Evolutionary conservation across 2,888 invertebrate genomes (phyloP).

Genomic region (Caenorhabditis zanzibari): DNA sequence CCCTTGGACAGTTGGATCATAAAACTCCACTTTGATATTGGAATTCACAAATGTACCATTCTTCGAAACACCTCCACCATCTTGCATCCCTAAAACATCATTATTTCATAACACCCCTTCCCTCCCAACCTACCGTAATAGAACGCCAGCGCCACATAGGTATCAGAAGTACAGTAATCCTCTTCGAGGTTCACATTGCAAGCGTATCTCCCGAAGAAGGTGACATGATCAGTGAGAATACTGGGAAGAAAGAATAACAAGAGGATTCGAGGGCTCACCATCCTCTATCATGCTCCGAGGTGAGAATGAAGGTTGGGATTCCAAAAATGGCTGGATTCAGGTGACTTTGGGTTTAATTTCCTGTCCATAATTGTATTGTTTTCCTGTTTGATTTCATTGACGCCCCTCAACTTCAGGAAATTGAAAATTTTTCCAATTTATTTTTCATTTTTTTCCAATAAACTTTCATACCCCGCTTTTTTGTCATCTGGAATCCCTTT

Average conservation of each 20-base stretch:
- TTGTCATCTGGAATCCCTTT: neutral
- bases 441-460: conserved; percentile 3
- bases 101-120: conserved; percentile 10
- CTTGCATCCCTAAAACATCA: conserved; percentile 48
- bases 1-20: conserved; percentile 65
- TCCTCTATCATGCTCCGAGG: neutral
- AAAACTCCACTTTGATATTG: conserved; percentile 52
- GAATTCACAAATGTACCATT: conserved; percentile 62
- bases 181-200: conserved; percentile 59
- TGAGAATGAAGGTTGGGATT: conserved; percentile 5
- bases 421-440: conserved; percentile 22
- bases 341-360: conserved; percentile 17
- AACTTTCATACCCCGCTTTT: neutral
- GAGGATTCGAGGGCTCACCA: conserved; percentile 5
- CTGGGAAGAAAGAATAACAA: neutral
- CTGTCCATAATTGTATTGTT: conserved; percentile 30
- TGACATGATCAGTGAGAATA: conserved; percentile 30
- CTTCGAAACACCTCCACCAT: conserved; percentile 57
- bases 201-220: conserved; percentile 65
- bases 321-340: conserved; percentile 10
- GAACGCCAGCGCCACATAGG: conserved; percentile 58
- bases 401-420: conserved; percentile 55
- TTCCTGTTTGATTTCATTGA: conserved; percentile 11
- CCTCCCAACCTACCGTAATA: conserved; percentile 49
- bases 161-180: conserved; percentile 63